A percentile compares a stretch with the other conserved stretches of the same genome.
Evolutionary conservation across 2,113 vertebrate genomes (phyloP).

Genomic region (Geothlypis trichas): DNA sequence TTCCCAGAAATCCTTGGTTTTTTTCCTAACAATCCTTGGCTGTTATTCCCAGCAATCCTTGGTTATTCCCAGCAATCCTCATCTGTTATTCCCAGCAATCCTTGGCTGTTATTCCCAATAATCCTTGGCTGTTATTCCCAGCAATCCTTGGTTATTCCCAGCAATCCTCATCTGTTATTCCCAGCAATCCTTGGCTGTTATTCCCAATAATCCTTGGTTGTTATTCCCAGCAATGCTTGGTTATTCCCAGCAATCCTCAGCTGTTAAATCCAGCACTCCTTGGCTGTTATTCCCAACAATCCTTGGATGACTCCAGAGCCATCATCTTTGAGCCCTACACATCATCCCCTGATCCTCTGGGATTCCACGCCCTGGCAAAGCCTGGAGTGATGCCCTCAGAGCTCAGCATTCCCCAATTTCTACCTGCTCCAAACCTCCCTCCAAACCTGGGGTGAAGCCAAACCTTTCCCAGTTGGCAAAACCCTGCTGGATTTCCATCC

Average conservation of each 20-base stretch:
- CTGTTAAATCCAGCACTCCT: background rate
- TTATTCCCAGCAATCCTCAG: background rate
- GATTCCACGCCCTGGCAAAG: background rate
- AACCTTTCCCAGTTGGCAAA: background rate
- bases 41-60: background rate
- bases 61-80: background rate
- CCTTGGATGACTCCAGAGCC: background rate
- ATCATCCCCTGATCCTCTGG: background rate
- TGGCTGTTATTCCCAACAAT: background rate
- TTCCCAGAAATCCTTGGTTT: background rate
- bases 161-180: background rate
- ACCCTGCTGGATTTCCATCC: accelerated
- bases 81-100: no score
- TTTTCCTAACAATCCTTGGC: background rate
- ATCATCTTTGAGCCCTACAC: accelerated
- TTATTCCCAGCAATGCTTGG: background rate
- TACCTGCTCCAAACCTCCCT: background rate
- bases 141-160: background rate
- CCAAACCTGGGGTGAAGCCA: accelerated
- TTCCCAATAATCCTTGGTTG: background rate
- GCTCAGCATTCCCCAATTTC: background rate
- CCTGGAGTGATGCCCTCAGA: background rate
- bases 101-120: no score
- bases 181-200: background rate
- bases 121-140: background rate